Base-by-base conservation (phyloP, 2,888 invertebrate genomes). In the Disparrhopalites patrizii region DNA sequence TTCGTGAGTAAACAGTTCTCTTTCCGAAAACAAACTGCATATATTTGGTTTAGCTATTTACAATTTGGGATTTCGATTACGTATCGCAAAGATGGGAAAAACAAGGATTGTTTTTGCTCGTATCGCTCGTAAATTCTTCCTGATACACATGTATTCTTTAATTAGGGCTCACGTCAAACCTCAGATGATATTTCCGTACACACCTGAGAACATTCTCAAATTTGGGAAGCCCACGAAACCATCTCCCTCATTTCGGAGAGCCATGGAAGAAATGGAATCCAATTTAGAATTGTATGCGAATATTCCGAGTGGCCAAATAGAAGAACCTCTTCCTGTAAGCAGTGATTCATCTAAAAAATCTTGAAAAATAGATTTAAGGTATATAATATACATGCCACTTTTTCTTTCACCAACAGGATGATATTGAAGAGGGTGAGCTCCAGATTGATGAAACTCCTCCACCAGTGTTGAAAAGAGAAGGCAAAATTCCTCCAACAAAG, bases 241-340 rank as follows among this genome's bases (percentile, higher is more conserved):
- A 66, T 55, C 38, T 15, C 20, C 50, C 76, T 88, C 86, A 79
- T 96, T 91, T 78, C 89, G 89, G 67, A 92, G 93, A 76, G 96
- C 93, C 0, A 85, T 96, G 20, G 85, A 86, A 77, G 89, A 96
- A 80, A 91, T 96, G 67, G 91, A 93, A 77, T 84, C 88, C 68
- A 91, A 90, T 70, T 81, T 82, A 20, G 69, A 67, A 20, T 63
- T 71, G 1, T 54, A 68, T 40, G n/a, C n/a, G n/a, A n/a, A n/a
- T n/a, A 68, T 13, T 28, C 25, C 27, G 47, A 23, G 15, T 18
- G 67, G 60, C 15, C 56, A 64, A 23, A 31, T 51, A 28, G 47
- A 52, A 13, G 20, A 50, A 50, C 18, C 18, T 8, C 50, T 23
- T 52, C 28, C 40, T 27, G 20, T 25, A 25, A n/a, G n/a, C n/a